Base-by-base conservation (phyloP, 2,888 invertebrate species). In the Drosophila pegasa region DNA sequence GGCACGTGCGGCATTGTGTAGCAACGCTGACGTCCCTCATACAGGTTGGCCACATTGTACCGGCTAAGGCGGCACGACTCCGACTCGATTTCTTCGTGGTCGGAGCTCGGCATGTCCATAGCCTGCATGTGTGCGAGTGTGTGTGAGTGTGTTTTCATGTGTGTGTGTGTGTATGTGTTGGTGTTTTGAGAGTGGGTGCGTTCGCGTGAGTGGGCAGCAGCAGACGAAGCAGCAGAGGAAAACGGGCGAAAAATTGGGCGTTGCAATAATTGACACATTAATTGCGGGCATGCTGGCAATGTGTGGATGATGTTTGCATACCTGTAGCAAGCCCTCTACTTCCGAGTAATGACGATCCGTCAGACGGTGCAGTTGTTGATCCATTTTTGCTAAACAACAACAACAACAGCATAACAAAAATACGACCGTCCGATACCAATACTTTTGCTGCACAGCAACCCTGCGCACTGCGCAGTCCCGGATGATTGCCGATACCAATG, bases 1-100 rank as follows among this genome's bases (percentile, higher is more conserved):
- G 86, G 89, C 31, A 84, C 82, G 67, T 91, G 90, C 65, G 91
- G 90, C 65, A 90, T 90, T 61, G 90, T 90, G 67, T 91, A 91
- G 61, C 90, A 91, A 57, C 90, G 91, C 70, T 82, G 81, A 60
- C 81, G 81, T 65, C 77, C 83, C 54, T 81, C 81, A 55, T 87
- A 87, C 75, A 87, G 71, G 66, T 87, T 81, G 67, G 81, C 75
- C 48, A 80, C 65, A 74, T 83, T 88, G 43, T 84, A 80, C 68
- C 82, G 82, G 83, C 80, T 82, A 47, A 82, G 68, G 48, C 88
- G 83, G 58, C 83, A 82, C 38, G 88, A 76, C 51, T 82, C 88
- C 72, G 80, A 70, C 38, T 82, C 81, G 27, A 83, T 74, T 77
- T 80, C 84, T 54, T 82, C 81, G 67, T 85, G 82, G 70, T 78